These are phyloP conservation scores for Cephus pygmeus DNA, from an alignment of 2,888 invertebrate species.

Conservation along the genomic window DNA sequence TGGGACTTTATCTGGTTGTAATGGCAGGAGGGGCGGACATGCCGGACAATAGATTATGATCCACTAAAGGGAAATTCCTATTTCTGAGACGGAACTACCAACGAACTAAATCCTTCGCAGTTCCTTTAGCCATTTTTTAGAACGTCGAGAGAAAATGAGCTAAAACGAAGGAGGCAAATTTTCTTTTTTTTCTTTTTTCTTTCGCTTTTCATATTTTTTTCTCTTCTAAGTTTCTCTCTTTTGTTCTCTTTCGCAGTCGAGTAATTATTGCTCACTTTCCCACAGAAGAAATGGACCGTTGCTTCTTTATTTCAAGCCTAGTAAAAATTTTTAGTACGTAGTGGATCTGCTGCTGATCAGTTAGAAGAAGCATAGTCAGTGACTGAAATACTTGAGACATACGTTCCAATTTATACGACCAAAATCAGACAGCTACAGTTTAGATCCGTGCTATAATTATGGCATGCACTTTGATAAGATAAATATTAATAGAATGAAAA, in stretches of 20 bases:
- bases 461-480: too few relatives aligned
- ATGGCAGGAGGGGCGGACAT: conserved; percentile 14
- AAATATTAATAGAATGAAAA: too few relatives aligned
- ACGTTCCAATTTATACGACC: too few relatives aligned
- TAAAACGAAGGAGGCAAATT: conserved; percentile 12
- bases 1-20: background rate
- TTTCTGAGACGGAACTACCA: conserved; percentile 11
- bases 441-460: too few relatives aligned
- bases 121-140: conserved; percentile 31
- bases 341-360: too few relatives aligned
- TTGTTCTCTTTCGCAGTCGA: background rate
- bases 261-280: background rate
- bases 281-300: background rate
- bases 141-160: background rate
- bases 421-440: too few relatives aligned
- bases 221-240: conserved; percentile 8
- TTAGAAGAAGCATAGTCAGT: conserved; percentile 6
- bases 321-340: too few relatives aligned
- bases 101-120: conserved; percentile 23
- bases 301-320: conserved; percentile 1
- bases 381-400: background rate
- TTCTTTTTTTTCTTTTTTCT: conserved; percentile 25
- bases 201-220: conserved; percentile 13
- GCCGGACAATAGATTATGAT: conserved; percentile 36
- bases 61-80: conserved; percentile 32